Base-by-base conservation (phyloP, 1,140 invertebrate species). In the Cepaea nemoralis region DNA sequence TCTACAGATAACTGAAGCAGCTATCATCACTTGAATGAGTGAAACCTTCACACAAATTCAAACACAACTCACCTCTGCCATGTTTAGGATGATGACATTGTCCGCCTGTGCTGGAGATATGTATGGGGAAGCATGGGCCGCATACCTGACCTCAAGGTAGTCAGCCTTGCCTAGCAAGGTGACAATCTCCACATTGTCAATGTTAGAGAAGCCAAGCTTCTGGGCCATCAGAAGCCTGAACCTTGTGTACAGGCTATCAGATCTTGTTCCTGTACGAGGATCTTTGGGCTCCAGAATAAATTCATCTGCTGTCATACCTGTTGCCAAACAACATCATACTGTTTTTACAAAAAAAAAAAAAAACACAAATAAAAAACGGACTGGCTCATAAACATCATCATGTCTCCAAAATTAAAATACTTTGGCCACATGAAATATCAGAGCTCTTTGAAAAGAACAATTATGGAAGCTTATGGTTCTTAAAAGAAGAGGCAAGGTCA, bases 131-230 rank as follows among this genome's bases (percentile, higher is more conserved):
- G 97, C 97, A 92, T 98, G 97, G 8, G 97, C 98, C 0, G 97
- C 94, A 91, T 98, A 99, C 86, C 98, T 93, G 6, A 99, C 94
- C 89, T 99, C 98, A 59, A 84, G 86, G 33, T 81, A 83, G 35
- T 37, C 66, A 1, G 80, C 74, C 88, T 98, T 96, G 33, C 89
- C 86, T 83, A 85, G 83, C 2, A 99, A 96, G 92, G 96, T 98
- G 88, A 99, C 98, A 39, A 99, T 95, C 87, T 99, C 97, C 14
- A 99, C 96, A 91, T 98, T 98, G 82, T 97, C 95, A 92, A 98
- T 96, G 59, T 94, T 92, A 74, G 96, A 95, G 2, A 95, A 75
- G 14, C 80, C 67, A 45, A 99, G 93, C 87, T 96, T 95, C 0
- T 96, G 93, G 0, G 98, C 92, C 69, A 94, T 95, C 92, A 97